Evolutionary conservation across 2,113 vertebrate species (phyloP), one percentile per base, ranked within the genome.

Genomic region (Probosciger aterrimus): DNA sequence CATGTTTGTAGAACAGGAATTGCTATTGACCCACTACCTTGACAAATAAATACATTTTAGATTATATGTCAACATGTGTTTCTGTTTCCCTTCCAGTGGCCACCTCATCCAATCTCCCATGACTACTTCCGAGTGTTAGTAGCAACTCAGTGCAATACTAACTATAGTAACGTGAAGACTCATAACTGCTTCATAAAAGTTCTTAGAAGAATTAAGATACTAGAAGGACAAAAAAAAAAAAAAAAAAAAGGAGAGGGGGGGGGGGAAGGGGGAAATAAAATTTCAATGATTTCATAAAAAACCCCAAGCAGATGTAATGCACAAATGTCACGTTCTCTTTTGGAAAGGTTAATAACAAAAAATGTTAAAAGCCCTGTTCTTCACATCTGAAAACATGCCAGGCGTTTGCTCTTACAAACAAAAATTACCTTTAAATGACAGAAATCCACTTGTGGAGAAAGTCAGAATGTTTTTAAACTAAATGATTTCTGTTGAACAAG

Each of bases 401-500:
- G 37, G 76, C 20, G 0, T 43, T 67, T 55, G n/a, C 39, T 78
- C 28, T 92, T 70, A 82, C 22, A 71, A 86, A 74, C 75, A 70
- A 67, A 92, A 93, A 85, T 31, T n/a, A 79, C 70, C 47, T 85
- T 92, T 70, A 87, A 94, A 81, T 82, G 63, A 76, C 55, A 94
- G 90, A 95, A 92, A 95, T 96, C 28, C 28, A 65, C 37, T 91
- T 44, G 22, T 83, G 86, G 85, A 85, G 41, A 80, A 96, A 89
- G 49, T 46, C 23, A 86, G 53, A 90, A 70, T 77, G 50, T 75
- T 96, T 93, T 81, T 79, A 88, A 91, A 91, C 14, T 35, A 94
- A 96, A 69, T 39, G 3, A 85, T 69, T 93, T 94, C 68, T 75
- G 43, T 82, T 65, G 53, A 97, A 96, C 87, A 96, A 93, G 73